Conservation (phyloP, 2,888 invertebrate genomes). For the Oxycera nigricornis region DNA sequence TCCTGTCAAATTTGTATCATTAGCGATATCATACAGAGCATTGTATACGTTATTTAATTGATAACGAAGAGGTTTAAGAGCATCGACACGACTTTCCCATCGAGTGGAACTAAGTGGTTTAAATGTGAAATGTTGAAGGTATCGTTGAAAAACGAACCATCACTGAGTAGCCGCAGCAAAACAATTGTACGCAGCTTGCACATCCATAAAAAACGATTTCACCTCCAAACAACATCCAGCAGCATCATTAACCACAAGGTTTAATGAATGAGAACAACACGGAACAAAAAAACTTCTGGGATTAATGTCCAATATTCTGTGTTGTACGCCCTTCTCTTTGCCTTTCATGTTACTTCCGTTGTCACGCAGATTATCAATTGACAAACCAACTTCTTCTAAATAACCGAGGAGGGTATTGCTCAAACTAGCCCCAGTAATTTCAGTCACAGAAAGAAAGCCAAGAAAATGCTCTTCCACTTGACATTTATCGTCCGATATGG, state of each 20-base stretch:
- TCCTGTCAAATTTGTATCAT: too few species aligned
- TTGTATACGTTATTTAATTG: too few species aligned
- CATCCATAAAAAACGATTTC: slow-evolving; percentile 21
- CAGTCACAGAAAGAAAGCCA: too few species aligned
- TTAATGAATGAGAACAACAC: too few species aligned
- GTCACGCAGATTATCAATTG: not conserved
- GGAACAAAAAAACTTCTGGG: slow-evolving; percentile 51
- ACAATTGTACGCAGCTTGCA: slow-evolving; percentile 50
- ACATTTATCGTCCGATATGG: too few species aligned
- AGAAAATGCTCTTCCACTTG: too few species aligned
- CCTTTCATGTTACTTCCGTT: not conserved
- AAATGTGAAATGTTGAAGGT: slow-evolving; percentile 16
- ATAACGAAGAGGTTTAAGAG: slow-evolving; percentile 37
- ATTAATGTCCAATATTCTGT: slow-evolving; percentile 13
- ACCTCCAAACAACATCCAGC: not conserved
- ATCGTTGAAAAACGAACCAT: slow-evolving; percentile 42
- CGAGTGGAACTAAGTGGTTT: slow-evolving; percentile 31
- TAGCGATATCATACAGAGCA: too few species aligned
- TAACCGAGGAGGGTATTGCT: too few species aligned
- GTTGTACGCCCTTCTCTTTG: slow-evolving; percentile 28
- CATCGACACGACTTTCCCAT: slow-evolving; percentile 39
- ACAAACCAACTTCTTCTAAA: not conserved
- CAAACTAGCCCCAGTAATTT: too few species aligned
- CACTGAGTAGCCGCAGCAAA: slow-evolving; percentile 50
- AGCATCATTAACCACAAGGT: not conserved